phyloP scores from a whole-genome alignment of 2,888 invertebrate genomes.

The Epirrita christyi region DNA sequence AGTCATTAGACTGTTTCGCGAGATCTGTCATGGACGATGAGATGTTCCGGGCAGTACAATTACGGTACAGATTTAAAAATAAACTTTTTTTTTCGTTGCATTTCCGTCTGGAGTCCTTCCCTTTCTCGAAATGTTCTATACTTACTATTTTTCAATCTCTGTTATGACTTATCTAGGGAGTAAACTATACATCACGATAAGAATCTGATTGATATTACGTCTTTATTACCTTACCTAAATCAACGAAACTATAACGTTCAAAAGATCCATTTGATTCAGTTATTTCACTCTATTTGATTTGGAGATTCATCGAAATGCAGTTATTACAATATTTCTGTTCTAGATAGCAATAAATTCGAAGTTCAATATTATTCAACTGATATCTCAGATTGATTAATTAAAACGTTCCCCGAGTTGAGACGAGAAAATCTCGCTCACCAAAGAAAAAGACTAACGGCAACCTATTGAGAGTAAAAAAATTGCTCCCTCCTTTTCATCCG shows the following conservation, averaged over 20 bases:
- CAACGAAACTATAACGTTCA: too few species aligned
- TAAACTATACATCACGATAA: too few species aligned
- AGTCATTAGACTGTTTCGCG: conserved; percentile 66
- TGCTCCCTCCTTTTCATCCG: conserved; percentile 66
- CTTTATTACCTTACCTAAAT: too few species aligned
- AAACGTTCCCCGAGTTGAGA: conserved; percentile 57
- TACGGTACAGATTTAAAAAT: conserved; percentile 3
- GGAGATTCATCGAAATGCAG: neutral
- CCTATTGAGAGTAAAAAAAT: conserved; percentile 58
- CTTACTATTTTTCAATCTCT: too few species aligned
- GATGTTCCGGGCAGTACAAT: conserved; percentile 42
- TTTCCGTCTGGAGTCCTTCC: neutral
- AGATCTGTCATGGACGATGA: conserved; percentile 57
- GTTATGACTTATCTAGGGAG: too few species aligned
- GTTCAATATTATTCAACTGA: conserved; percentile 5
- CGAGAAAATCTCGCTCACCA: conserved; percentile 50
- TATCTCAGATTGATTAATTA: conserved; percentile 60
- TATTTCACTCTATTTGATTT: neutral
- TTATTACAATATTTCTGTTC: neutral
- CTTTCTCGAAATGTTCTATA: too few species aligned
- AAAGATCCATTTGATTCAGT: neutral
- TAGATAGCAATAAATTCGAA: conserved; percentile 3
- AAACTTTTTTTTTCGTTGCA: conserved; percentile 2
- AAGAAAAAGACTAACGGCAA: conserved; percentile 62
- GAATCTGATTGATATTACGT: too few species aligned